Evolutionary conservation across 2,888 invertebrate species (phyloP).

Genomic region (Caenorhabditis plicata): DNA sequence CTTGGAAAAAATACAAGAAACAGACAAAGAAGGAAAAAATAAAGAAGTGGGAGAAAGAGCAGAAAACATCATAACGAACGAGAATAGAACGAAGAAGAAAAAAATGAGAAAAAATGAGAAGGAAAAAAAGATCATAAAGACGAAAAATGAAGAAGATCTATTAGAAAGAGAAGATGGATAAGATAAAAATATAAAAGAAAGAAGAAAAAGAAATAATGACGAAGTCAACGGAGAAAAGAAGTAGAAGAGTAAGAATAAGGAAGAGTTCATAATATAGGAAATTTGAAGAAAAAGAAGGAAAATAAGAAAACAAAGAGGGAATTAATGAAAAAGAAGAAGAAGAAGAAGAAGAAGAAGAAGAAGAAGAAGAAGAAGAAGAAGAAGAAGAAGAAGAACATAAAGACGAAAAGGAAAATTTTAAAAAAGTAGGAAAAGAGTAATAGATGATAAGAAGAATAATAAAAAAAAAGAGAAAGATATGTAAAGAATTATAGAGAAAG

Average conservation of each 20-base stretch:
- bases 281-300: neutral
- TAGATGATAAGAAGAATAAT: neutral
- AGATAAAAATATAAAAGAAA: no score
- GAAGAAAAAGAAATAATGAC: conserved; percentile 3
- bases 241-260: no score
- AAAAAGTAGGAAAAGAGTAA: neutral
- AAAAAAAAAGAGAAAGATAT: neutral
- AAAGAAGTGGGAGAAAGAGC: no score
- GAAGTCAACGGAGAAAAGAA: no score
- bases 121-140: no score
- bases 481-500: neutral
- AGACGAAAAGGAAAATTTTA: no score
- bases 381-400: conserved; percentile 3
- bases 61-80: no score
- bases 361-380: neutral
- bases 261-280: neutral
- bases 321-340: neutral
- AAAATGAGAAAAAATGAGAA: no score
- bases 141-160: no score
- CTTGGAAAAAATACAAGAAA: no score
- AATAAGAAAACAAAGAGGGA: neutral
- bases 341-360: neutral
- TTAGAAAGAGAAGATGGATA: neutral
- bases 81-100: no score
- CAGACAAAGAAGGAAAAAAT: no score